Evolutionary conservation across 2,888 invertebrate genomes (phyloP).

Genomic region (Zelleria hepariella): DNA sequence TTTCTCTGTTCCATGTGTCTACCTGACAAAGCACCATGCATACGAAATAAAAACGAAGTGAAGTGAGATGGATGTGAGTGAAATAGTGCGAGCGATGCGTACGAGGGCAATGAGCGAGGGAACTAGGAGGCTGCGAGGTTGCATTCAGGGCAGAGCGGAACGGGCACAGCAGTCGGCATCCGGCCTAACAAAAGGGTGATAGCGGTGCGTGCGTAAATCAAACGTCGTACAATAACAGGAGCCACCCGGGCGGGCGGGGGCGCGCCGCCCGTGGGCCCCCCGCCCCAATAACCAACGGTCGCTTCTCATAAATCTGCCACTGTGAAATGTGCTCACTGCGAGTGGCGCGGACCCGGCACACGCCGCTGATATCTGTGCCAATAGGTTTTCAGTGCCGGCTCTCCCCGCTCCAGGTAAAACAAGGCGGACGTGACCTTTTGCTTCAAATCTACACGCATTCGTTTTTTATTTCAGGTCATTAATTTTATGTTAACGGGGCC

Average conservation of each 20-base stretch:
- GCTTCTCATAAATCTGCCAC: conserved; percentile 65
- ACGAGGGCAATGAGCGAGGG: conserved; percentile 5
- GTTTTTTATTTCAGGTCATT: conserved; percentile 2
- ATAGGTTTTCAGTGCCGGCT: conserved; percentile 49
- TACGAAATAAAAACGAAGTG: neutral
- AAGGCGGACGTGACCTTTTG: conserved; percentile 29
- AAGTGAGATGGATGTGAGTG: neutral
- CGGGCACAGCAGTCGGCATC: conserved; percentile 63
- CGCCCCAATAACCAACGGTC: conserved; percentile 44
- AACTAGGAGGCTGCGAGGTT: conserved; percentile 30
- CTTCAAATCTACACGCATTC: conserved; percentile 22
- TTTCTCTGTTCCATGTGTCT: too few relatives aligned
- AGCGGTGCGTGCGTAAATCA: conserved; percentile 70
- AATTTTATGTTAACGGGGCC: conserved; percentile 3
- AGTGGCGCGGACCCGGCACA: conserved; percentile 25
- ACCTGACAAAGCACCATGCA: neutral
- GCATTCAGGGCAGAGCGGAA: conserved; percentile 48
- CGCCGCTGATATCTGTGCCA: conserved; percentile 51
- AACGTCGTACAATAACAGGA: conserved; percentile 68
- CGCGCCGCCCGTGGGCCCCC: conserved; percentile 41
- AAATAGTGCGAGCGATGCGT: neutral
- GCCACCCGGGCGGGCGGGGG: conserved; percentile 45
- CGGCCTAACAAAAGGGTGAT: conserved; percentile 69
- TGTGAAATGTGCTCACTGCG: conserved; percentile 51
- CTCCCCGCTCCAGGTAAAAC: conserved; percentile 32